Percentiles rank a stretch among this genome's conserved stretches.
Conservation (phyloP, 2,888 invertebrate species). For the Epicampocera succincta region DNA sequence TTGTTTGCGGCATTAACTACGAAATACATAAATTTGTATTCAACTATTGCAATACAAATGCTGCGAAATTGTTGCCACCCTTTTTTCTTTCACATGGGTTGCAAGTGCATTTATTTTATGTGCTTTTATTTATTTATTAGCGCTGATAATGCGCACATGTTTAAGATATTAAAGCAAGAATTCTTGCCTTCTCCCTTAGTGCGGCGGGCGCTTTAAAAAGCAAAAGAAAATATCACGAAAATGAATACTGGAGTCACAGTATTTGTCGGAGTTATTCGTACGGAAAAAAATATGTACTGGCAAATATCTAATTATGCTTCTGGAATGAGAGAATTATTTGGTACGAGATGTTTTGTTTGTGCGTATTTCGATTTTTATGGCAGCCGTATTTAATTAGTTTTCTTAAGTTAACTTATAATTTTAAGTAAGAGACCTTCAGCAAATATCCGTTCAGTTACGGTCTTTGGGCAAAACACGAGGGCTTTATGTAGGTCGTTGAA, state of each 20-base stretch:
- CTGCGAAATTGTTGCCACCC: slow-evolving; percentile 51
- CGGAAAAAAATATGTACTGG: too few species aligned
- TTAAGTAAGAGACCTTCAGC: too few species aligned
- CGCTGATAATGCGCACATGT: slow-evolving; percentile 50
- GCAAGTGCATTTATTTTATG: slow-evolving; percentile 13
- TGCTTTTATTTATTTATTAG: slow-evolving; percentile 30
- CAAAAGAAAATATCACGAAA: slow-evolving; percentile 16
- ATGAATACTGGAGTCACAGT: slow-evolving; percentile 21
- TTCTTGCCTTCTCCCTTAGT: background rate
- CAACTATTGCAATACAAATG: slow-evolving; percentile 54
- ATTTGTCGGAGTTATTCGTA: slow-evolving; percentile 1
- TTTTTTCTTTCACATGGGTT: background rate
- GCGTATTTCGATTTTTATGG: too few species aligned
- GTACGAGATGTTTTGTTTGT: too few species aligned
- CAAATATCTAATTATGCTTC: too few species aligned
- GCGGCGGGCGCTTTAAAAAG: slow-evolving; percentile 36
- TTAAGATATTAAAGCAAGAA: slow-evolving; percentile 45
- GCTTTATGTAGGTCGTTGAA: too few species aligned
- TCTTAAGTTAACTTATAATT: too few species aligned
- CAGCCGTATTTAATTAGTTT: too few species aligned
- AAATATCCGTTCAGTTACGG: too few species aligned
- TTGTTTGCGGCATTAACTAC: slow-evolving; percentile 18
- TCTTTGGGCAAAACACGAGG: too few species aligned
- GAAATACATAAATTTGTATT: slow-evolving; percentile 60
- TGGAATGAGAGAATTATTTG: too few species aligned